phyloP scores from a whole-genome alignment of 2,113 vertebrate species.

The Bos javanicus region DNA sequence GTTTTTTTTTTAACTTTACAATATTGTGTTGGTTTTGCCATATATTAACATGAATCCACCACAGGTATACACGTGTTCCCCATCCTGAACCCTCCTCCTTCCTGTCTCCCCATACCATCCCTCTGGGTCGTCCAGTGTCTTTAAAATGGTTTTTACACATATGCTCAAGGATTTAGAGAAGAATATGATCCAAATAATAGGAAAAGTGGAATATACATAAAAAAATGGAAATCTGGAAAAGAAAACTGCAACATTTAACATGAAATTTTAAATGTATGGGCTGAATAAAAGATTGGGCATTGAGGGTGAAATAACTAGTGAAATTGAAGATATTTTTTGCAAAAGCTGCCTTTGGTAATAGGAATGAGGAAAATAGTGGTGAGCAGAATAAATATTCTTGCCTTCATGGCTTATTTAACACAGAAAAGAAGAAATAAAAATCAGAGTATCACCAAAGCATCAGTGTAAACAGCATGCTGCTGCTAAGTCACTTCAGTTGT shows the following conservation, averaged over 20 bases:
- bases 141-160: not conserved
- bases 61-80: no score
- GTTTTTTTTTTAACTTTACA: no score
- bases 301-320: not conserved
- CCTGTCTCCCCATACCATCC: no score
- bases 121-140: no score
- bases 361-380: not conserved
- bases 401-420: not conserved
- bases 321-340: not conserved
- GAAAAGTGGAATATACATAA: not conserved
- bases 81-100: no score
- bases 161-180: not conserved
- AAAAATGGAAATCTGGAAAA: not conserved
- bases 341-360: not conserved
- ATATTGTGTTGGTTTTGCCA: no score
- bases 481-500: no score
- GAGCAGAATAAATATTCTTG: not conserved
- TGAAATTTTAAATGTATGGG: not conserved
- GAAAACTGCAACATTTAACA: not conserved
- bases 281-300: not conserved
- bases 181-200: not conserved
- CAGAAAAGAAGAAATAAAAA: not conserved
- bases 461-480: not conserved
- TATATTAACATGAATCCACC: no score
- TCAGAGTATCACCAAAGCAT: not conserved